Evolutionary conservation across 2,113 vertebrate genomes (phyloP), one percentile per base, ranked within the genome.

Genomic region (Pygoscelis adeliae): DNA sequence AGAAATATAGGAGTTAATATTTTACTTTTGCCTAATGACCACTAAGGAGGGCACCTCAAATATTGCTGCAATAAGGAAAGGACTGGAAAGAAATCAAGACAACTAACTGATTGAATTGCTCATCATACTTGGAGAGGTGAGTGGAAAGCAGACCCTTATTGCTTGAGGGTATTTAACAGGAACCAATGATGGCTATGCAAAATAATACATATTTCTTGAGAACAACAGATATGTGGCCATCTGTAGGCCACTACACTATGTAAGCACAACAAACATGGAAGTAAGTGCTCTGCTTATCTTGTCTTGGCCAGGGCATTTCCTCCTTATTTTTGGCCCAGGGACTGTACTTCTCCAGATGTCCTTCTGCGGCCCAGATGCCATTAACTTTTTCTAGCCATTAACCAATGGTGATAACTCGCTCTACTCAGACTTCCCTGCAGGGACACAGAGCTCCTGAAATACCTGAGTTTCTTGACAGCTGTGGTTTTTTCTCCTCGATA

Each of bases 231-330:
- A 97, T 25, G 38, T 96, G 23, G 88, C 97, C 44, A 97, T 98
- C 26, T 97, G 96, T 69, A 82, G 91, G 34, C 96, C 97, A 36
- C 69, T 97, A 42, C 76, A 85, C 38, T 97, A 97, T 36, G 61
- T 72, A 30, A 96, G 34, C 42, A 94, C 96, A 50, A 96, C 97
- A 96, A 70, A 69, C 55, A 23, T 15, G 14, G 71, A 30, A 27
- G 47, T 71, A 23, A 77, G 83, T 21, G 7, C 27, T 25, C 36
- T 21, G 40, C 69, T 91, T 11, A 59, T 91, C 50, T 15, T 86
- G 17, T 55, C 42, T 26, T 96, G 66, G 71, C 52, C 52, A 74
- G 30, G 30, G 30, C 22, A 34, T 22, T 56, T 56, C 52, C 53
- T 34, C 71, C 52, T 56, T 56, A 20, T 26, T 56, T 56, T 59